Conservation (phyloP, 2,888 invertebrate species). For the Sericinus montela region DNA sequence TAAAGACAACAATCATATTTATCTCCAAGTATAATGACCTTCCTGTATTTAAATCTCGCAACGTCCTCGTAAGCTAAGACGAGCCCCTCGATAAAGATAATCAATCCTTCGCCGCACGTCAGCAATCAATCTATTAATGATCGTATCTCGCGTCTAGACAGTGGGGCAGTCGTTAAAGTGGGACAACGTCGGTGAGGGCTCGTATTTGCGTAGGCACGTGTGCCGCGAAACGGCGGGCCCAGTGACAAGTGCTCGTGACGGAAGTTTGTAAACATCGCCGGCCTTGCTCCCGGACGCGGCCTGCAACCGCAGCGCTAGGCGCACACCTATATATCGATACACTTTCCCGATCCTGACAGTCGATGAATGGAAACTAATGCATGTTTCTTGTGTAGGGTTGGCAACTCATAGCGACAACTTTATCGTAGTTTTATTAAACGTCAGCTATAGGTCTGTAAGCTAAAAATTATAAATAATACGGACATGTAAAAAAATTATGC, state of each 20-base stretch:
- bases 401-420: not conserved
- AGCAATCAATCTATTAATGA: constrained; percentile 54
- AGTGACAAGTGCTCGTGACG: constrained; percentile 70
- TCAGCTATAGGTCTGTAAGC: too few relatives aligned
- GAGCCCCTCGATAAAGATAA: constrained; percentile 30
- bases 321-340: constrained; percentile 54
- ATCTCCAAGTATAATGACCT: constrained; percentile 24
- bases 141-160: constrained; percentile 65
- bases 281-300: constrained; percentile 63
- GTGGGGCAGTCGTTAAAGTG: constrained; percentile 42
- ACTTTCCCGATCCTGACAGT: constrained; percentile 48
- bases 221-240: constrained; percentile 35
- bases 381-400: constrained; percentile 28
- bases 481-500: too few relatives aligned
- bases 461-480: too few relatives aligned
- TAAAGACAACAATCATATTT: too few relatives aligned
- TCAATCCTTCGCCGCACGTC: constrained; percentile 40
- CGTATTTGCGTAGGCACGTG: constrained; percentile 75
- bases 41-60: constrained; percentile 15
- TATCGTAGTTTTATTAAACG: too few relatives aligned
- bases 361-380: constrained; percentile 57
- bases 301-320: constrained; percentile 43
- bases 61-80: constrained; percentile 16
- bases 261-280: constrained; percentile 75
- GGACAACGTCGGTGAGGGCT: constrained; percentile 56